A percentile compares a stretch with the other conserved stretches of the same genome.
Conservation (phyloP, 2,113 vertebrate genomes). For the Nesospiza acunhae region DNA sequence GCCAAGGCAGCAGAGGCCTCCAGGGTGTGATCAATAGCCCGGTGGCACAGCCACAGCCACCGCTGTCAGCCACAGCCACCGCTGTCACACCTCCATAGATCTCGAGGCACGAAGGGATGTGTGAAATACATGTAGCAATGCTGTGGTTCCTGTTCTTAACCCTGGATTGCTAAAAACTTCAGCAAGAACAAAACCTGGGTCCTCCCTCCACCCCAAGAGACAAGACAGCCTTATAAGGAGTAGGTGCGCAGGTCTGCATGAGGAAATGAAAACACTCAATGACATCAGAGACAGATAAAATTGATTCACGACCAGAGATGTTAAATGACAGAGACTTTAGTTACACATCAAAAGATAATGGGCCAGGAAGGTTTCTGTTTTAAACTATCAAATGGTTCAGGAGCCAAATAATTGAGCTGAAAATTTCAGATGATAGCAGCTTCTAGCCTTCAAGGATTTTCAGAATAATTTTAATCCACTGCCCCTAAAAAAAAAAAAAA, state of each 20-base stretch:
- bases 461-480: neutral
- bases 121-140: rapidly evolving
- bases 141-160: neutral
- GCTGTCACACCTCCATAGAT: neutral
- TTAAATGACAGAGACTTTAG: neutral
- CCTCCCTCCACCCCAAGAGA: neutral
- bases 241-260: rapidly evolving
- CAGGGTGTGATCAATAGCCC: rapidly evolving
- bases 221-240: neutral
- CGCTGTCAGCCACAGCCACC: neutral
- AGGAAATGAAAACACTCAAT: neutral
- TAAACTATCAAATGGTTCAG: neutral
- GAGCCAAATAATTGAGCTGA: neutral
- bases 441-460: neutral
- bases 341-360: neutral
- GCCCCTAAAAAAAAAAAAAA: neutral
- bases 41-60: neutral
- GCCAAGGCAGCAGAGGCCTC: neutral
- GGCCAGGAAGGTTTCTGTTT: neutral
- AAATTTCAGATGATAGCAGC: neutral
- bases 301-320: neutral
- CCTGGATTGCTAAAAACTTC: neutral
- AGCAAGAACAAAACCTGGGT: neutral
- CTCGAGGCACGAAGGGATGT: neutral
- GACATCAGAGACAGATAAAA: neutral